Percentiles rank a stretch among this genome's conserved stretches.
Evolutionary conservation across 1,140 invertebrate species (phyloP).

Genomic region (Atta cephalotes): DNA sequence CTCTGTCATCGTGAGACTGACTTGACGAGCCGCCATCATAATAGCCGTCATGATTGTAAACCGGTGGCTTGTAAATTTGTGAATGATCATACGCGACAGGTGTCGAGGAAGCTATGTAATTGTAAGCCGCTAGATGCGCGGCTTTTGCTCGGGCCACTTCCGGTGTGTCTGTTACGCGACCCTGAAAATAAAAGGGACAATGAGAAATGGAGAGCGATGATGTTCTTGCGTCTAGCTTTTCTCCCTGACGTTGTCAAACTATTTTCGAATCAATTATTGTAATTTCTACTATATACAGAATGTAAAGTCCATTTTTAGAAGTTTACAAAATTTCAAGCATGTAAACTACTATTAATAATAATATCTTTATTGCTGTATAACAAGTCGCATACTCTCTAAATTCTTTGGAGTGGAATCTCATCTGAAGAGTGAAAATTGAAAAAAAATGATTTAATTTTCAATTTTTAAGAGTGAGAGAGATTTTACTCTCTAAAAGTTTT

Average conservation of each 20-base stretch:
- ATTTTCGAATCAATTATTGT: not conserved
- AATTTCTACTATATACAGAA: not conserved
- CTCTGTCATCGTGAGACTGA: slow-evolving; percentile 83
- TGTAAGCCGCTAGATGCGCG: slow-evolving; percentile 76
- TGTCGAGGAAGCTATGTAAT: slow-evolving; percentile 63
- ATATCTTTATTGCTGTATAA: not conserved
- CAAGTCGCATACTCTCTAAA: too few relatives aligned
- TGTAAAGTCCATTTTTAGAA: not conserved
- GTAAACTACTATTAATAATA: too few relatives aligned
- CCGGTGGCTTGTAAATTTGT: slow-evolving; percentile 19
- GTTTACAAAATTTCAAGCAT: not conserved
- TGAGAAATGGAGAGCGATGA: not conserved
- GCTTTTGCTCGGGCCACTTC: slow-evolving; percentile 80
- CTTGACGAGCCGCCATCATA: slow-evolving; percentile 45
- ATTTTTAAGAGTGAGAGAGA: too few relatives aligned
- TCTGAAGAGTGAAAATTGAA: too few relatives aligned
- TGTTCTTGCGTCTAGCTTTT: not conserved
- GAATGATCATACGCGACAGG: slow-evolving; percentile 24
- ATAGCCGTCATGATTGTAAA: slow-evolving; percentile 53
- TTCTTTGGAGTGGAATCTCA: too few relatives aligned
- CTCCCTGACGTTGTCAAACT: not conserved
- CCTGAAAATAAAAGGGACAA: slow-evolving; percentile 45
- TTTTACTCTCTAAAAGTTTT: too few relatives aligned
- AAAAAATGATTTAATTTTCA: too few relatives aligned
- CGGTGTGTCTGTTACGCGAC: slow-evolving; percentile 78